Evolutionary conservation across 1,140 invertebrate species (phyloP).

Genomic region (Drosophila quadrilineata): DNA sequence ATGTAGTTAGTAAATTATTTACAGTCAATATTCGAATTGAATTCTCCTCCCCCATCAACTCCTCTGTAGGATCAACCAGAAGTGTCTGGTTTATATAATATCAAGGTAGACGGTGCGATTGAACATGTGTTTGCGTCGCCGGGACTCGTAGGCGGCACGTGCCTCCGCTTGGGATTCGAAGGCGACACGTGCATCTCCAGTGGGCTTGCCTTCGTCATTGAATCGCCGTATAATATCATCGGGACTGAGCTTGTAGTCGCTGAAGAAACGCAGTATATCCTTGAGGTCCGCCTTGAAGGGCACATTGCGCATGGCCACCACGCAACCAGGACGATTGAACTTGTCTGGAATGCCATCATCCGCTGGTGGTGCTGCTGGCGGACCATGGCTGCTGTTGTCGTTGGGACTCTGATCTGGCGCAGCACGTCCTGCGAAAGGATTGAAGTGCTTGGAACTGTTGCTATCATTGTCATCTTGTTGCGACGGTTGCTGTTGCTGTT

Average conservation of each 20-base stretch:
- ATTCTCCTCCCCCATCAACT: too few species aligned
- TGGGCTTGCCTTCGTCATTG: constrained; percentile 91
- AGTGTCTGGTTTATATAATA: constrained; percentile 52
- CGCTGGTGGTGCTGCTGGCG: neutral
- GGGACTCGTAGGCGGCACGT: constrained; percentile 85
- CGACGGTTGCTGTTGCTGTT: neutral
- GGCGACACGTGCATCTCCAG: constrained; percentile 93
- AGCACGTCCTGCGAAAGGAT: constrained; percentile 45
- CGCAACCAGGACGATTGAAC: constrained; percentile 90
- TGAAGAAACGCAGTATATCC: constrained; percentile 94
- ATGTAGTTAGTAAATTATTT: too few species aligned
- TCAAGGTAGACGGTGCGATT: constrained; percentile 71
- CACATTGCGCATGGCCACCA: constrained; percentile 91
- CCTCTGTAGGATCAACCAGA: too few species aligned
- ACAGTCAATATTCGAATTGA: neutral
- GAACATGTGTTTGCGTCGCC: constrained; percentile 62
- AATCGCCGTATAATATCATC: constrained; percentile 91
- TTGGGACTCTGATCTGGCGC: constrained; percentile 12
- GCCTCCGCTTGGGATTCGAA: constrained; percentile 90
- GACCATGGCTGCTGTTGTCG: neutral
- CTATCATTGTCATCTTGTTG: constrained; percentile 23
- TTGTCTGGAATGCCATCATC: constrained; percentile 82
- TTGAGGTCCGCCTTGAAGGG: constrained; percentile 92
- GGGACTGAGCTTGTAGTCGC: constrained; percentile 87
- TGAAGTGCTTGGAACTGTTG: constrained; percentile 43